Percentiles rank a stretch among this genome's conserved stretches.
These are phyloP conservation scores for Bellardia bayeri DNA, from an alignment of 2,888 invertebrate species.

Conservation along the genomic window DNA sequence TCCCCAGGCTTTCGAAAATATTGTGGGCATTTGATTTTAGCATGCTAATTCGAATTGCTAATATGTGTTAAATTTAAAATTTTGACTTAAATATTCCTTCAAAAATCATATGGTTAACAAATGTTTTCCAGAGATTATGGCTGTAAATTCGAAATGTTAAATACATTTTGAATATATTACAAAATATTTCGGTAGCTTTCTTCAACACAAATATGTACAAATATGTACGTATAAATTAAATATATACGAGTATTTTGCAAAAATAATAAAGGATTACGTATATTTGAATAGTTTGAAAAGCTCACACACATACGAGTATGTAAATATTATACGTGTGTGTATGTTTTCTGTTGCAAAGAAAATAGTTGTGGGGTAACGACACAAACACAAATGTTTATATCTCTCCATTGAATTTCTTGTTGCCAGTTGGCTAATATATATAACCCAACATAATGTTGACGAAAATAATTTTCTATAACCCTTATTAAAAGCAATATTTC, in stretches of 20 bases:
- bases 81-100: too few relatives aligned
- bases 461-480: too few relatives aligned
- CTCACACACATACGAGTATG: background rate
- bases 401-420: conserved; percentile 38
- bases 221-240: background rate
- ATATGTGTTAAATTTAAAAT: too few relatives aligned
- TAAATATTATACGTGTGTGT: conserved; percentile 19
- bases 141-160: background rate
- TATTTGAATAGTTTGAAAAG: background rate
- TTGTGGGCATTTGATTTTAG: too few relatives aligned
- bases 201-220: background rate
- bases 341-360: background rate
- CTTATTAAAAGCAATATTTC: too few relatives aligned
- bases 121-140: background rate
- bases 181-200: background rate
- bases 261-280: conserved; percentile 9
- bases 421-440: background rate
- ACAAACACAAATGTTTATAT: conserved; percentile 34
- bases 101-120: too few relatives aligned
- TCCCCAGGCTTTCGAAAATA: too few relatives aligned
- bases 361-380: conserved; percentile 13
- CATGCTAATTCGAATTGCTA: too few relatives aligned
- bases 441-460: too few relatives aligned
- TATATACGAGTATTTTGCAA: background rate
- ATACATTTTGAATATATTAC: background rate